phyloP scores from a whole-genome alignment of 2,113 vertebrate genomes.

The Gobiocypris rarus region DNA sequence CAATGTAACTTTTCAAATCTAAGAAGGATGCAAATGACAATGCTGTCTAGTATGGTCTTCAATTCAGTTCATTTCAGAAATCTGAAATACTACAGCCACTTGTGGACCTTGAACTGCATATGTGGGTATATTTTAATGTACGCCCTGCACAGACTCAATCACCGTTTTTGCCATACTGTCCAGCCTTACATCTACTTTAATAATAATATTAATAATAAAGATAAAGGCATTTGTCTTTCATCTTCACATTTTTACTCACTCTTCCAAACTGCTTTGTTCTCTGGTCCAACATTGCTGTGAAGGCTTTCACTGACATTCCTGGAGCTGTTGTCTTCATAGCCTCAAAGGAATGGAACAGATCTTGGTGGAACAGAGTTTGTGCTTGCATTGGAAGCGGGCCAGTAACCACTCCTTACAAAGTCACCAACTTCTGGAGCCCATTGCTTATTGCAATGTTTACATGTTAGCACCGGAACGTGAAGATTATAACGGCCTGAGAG shows the following conservation, averaged over 20 bases:
- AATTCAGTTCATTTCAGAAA: not conserved
- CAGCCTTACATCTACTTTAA: not conserved
- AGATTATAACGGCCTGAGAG: no score
- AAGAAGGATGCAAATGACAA: not conserved
- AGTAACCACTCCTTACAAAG: not conserved
- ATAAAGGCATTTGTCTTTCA: not conserved
- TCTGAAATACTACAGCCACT: slow-evolving; percentile 20
- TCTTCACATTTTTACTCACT: slow-evolving; percentile 24
- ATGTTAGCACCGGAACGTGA: no score
- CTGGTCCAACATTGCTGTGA: slow-evolving; percentile 25
- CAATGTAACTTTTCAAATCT: not conserved
- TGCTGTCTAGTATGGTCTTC: not conserved
- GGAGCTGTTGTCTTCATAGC: slow-evolving; percentile 31
- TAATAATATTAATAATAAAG: not conserved
- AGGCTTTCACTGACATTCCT: slow-evolving; percentile 15
- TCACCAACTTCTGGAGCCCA: slow-evolving; percentile 25
- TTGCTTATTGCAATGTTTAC: slow-evolving; percentile 32
- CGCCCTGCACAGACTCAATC: not conserved
- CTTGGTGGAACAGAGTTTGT: slow-evolving; percentile 24
- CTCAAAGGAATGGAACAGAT: slow-evolving; percentile 28
- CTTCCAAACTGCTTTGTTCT: no score
- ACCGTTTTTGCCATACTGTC: not conserved
- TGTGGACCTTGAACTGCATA: not conserved
- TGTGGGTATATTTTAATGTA: not conserved
- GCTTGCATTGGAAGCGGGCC: not conserved